Conservation (phyloP, 2,113 vertebrate genomes). For the Tragelaphus buxtoni region DNA sequence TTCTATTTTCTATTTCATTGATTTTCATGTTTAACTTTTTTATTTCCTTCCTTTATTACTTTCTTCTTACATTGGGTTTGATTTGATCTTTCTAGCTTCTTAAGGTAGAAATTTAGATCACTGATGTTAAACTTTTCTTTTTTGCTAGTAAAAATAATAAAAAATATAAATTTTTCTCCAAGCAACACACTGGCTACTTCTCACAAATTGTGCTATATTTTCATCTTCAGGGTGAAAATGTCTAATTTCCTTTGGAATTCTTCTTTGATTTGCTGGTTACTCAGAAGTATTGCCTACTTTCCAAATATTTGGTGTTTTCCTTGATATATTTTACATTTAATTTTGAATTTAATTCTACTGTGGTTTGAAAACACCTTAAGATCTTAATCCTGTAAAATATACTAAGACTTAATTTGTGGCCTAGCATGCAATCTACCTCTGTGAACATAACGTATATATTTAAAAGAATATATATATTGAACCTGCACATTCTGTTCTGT, state of each 20-base stretch:
- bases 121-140: background rate
- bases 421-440: background rate
- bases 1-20: background rate
- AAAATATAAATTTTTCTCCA: background rate
- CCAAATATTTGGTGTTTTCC: background rate
- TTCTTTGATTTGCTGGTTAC: background rate
- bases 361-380: background rate
- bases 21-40: background rate
- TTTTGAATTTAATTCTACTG: background rate
- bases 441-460: background rate
- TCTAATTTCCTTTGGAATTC: background rate
- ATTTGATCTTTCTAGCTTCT: background rate
- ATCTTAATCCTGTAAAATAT: background rate
- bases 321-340: background rate
- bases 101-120: background rate
- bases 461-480: background rate
- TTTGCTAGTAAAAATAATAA: background rate
- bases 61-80: background rate
- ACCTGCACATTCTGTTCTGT: background rate
- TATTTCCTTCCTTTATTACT: background rate
- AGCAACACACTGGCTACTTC: background rate
- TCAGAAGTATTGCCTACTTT: background rate
- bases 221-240: background rate
- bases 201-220: background rate
- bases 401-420: background rate